These are phyloP conservation scores for Caenorhabditis uteleia DNA, from an alignment of 2,888 invertebrate species.

Conservation along the genomic window DNA sequence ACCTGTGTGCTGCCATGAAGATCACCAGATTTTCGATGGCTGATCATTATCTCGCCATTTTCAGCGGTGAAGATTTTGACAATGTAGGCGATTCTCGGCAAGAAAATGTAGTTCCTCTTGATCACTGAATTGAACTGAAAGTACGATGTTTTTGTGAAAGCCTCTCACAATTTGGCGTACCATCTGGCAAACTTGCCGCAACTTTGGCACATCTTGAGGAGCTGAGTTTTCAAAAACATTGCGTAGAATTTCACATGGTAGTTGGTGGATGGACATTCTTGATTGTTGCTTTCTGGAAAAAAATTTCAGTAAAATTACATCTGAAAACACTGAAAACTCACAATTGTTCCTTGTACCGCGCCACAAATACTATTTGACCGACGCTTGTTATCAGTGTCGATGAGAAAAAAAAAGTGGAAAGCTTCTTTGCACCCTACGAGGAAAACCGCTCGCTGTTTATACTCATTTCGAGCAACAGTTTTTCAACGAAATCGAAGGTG, in stretches of 20 bases:
- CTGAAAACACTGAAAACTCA: too few species aligned
- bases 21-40: slow-evolving; percentile 30
- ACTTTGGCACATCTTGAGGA: slow-evolving; percentile 24
- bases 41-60: slow-evolving; percentile 19
- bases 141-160: background rate
- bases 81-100: slow-evolving; percentile 31
- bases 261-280: slow-evolving; percentile 26
- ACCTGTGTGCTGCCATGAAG: slow-evolving; percentile 31
- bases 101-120: slow-evolving; percentile 21
- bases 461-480: too few species aligned
- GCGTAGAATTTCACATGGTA: slow-evolving; percentile 23
- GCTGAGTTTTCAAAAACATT: slow-evolving; percentile 16
- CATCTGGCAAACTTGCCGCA: slow-evolving; percentile 18
- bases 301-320: too few species aligned
- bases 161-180: slow-evolving; percentile 1
- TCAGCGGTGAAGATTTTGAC: slow-evolving; percentile 18
- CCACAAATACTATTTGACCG: slow-evolving; percentile 30
- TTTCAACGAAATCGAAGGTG: too few species aligned
- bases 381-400: slow-evolving; percentile 31
- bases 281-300: background rate
- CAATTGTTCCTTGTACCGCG: slow-evolving; percentile 25
- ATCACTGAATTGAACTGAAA: slow-evolving; percentile 37
- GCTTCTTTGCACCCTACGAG: too few species aligned
- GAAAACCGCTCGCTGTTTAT: too few species aligned
- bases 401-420: too few species aligned